These are phyloP conservation scores for Tetragonisca angustula DNA, from an alignment of 2,888 invertebrate species.

Conservation along the genomic window DNA sequence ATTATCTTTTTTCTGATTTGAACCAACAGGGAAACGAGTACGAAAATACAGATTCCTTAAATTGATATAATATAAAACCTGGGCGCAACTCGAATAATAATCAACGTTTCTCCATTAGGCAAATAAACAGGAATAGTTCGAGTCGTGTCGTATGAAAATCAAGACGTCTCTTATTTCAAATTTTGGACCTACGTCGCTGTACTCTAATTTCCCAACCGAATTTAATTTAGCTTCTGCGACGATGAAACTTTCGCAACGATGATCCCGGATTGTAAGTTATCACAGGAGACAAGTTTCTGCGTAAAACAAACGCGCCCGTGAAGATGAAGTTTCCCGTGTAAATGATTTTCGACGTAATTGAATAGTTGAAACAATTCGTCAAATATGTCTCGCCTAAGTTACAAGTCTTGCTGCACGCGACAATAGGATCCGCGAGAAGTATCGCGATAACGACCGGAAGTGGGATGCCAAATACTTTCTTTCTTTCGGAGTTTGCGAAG, in stretches of 20 bases:
- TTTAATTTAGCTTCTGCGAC: constrained; percentile 31
- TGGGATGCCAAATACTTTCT: constrained; percentile 65
- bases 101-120: constrained; percentile 9
- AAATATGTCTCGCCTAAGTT: constrained; percentile 14
- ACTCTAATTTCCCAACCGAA: constrained; percentile 39
- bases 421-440: constrained; percentile 39
- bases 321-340: constrained; percentile 37
- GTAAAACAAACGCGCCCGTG: constrained; percentile 18
- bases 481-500: constrained; percentile 58
- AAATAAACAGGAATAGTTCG: constrained; percentile 5
- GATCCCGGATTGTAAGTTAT: constrained; percentile 26
- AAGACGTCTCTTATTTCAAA: background rate
- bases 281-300: background rate
- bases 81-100: background rate
- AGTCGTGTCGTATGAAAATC: constrained; percentile 12
- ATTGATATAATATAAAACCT: background rate
- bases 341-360: constrained; percentile 43
- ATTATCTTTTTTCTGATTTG: no score
- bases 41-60: background rate
- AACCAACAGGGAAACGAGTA: no score
- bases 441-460: constrained; percentile 68
- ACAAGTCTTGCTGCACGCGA: constrained; percentile 39
- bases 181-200: constrained; percentile 5
- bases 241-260: constrained; percentile 26
- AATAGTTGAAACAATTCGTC: constrained; percentile 36